These are phyloP conservation scores for Vesta saturnalis DNA, from an alignment of 2,888 invertebrate genomes.

Conservation along the genomic window DNA sequence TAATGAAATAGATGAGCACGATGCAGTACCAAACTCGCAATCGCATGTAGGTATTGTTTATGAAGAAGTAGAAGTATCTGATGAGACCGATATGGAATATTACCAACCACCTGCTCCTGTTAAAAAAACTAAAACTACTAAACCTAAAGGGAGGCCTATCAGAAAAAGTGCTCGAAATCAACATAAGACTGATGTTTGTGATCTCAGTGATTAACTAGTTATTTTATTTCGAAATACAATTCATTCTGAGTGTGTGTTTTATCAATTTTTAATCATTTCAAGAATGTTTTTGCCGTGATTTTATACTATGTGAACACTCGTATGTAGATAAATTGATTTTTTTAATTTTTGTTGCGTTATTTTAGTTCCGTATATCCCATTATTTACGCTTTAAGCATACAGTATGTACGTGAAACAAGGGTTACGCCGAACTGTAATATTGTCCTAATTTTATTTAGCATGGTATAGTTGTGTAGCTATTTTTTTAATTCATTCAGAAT, in stretches of 20 bases:
- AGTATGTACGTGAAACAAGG: too few species aligned
- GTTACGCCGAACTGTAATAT: too few species aligned
- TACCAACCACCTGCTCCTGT: constrained; percentile 43
- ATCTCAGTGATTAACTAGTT: constrained; percentile 44
- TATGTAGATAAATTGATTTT: background rate
- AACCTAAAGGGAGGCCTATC: constrained; percentile 45
- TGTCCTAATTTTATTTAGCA: too few species aligned
- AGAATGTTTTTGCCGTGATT: background rate
- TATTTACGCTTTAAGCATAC: too few species aligned
- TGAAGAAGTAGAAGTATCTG: constrained; percentile 42
- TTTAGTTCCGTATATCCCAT: too few species aligned
- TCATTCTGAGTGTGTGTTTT: constrained; percentile 12
- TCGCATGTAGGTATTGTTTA: constrained; percentile 31
- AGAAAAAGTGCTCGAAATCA: constrained; percentile 52
- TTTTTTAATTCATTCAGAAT: too few species aligned
- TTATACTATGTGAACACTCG: background rate
- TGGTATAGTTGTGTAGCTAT: too few species aligned
- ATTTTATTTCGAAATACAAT: background rate
- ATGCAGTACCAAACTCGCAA: constrained; percentile 42
- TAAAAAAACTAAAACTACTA: constrained; percentile 45
- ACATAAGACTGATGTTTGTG: constrained; percentile 48
- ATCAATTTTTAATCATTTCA: background rate
- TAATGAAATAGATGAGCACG: constrained; percentile 44
- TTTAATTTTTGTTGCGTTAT: background rate
- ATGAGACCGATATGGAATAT: constrained; percentile 49